Evolutionary conservation across 1,140 invertebrate species (phyloP), one percentile per base, ranked within the genome.

Genomic region (Wiebesia pumilae): DNA sequence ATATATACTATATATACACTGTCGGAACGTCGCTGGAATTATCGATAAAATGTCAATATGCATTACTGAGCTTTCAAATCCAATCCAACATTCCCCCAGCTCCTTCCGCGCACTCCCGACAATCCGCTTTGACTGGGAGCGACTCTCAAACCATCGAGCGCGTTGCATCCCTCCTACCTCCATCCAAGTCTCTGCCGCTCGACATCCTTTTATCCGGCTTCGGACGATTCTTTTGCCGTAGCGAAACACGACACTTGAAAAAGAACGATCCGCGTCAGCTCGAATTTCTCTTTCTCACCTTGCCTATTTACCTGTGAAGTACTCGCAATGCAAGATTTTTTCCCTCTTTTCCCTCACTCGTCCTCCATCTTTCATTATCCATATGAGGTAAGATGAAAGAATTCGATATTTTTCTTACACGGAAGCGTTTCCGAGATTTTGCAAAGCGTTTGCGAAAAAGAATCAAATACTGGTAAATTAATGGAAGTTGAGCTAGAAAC

Each of bases 11-110:
- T n/a, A n/a, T n/a, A n/a, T n/a, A 27, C 40, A n/a, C 47, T 47
- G 24, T 47, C 40, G 81, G 73, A 38, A 89, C 84, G 88, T 87
- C 86, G 88, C 88, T 88, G 84, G 88, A 91, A 93, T 92, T 93
- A 93, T 92, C 90, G 91, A 88, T 88, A 90, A 93, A 92, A 92
- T 88, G 91, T 92, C 92, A 92, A 91, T 91, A 91, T 88, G 90
- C 88, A 92, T 93, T 92, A 92, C 90, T 86, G 73, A 87, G 88
- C 79, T 71, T 84, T 87, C 84, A 85, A 86, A 87, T 87, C 83
- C 65, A 87, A 85, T 86, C 84, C 84, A 67, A 81, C 38, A 73
- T 24, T 30, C 71, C 40, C 43, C 30, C 75, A 47, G 30, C 62
- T 84, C 47, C 88, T 81, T 82, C 69, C 35, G 51, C 62, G 47